Percentiles rank a stretch among this genome's conserved stretches.
These are phyloP conservation scores for Homalodisca vitripennis DNA, from an alignment of 1,140 invertebrate genomes.

Conservation along the genomic window DNA sequence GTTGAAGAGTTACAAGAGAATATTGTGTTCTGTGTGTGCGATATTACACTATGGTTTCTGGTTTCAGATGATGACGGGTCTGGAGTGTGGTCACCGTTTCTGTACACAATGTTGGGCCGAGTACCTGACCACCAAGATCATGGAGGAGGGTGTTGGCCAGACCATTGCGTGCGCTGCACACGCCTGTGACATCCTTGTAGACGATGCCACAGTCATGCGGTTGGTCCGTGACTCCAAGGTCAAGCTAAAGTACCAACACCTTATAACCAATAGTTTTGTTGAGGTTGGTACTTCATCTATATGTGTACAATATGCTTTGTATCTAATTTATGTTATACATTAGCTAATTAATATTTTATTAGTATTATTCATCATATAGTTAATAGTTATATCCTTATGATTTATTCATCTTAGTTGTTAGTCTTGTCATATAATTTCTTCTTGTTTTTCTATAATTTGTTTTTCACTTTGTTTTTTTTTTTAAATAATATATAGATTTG, in stretches of 20 bases:
- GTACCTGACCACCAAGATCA: constrained; percentile 98
- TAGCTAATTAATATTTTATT: too few relatives aligned
- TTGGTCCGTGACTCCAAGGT: constrained; percentile 90
- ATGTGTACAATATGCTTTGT: background rate
- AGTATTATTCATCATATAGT: background rate
- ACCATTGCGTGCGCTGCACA: constrained; percentile 95
- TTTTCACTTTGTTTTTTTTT: too few relatives aligned
- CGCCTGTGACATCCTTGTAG: constrained; percentile 91
- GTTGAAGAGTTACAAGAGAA: constrained; percentile 7
- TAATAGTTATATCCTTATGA: too few relatives aligned
- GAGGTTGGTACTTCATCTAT: constrained; percentile 71
- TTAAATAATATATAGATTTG: too few relatives aligned
- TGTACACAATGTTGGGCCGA: constrained; percentile 94
- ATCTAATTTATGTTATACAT: background rate
- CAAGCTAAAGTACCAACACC: constrained; percentile 94
- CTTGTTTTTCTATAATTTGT: too few relatives aligned
- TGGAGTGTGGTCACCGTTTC: constrained; percentile 96
- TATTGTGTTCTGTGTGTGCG: too few relatives aligned
- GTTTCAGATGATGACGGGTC: constrained; percentile 93
- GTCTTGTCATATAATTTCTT: too few relatives aligned
- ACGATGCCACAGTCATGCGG: constrained; percentile 95
- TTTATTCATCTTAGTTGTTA: too few relatives aligned
- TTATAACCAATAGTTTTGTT: constrained; percentile 99
- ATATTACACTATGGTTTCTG: constrained; percentile 37
- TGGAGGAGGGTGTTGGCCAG: constrained; percentile 95